A percentile compares a stretch with the other conserved stretches of the same genome.
These are phyloP conservation scores for Xyrichtys novacula DNA, from an alignment of 2,797 vertebrate species.

Conservation along the genomic window DNA sequence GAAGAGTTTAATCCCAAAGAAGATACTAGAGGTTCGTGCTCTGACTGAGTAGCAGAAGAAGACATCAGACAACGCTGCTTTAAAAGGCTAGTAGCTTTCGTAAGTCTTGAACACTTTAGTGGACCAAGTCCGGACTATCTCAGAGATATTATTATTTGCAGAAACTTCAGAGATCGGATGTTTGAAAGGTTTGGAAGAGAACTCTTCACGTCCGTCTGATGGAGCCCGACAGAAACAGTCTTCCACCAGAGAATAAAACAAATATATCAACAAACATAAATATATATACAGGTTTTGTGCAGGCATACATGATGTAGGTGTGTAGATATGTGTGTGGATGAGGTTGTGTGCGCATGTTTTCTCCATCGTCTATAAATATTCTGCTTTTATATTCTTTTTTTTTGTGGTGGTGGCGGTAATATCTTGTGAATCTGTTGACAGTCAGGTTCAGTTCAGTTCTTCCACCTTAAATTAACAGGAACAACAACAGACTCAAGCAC, in stretches of 20 bases:
- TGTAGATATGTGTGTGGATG: constrained; percentile 59
- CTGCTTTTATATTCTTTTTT: constrained; percentile 56
- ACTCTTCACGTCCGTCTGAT: constrained; percentile 58
- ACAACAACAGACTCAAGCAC: constrained; percentile 85
- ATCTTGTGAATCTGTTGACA: constrained; percentile 43
- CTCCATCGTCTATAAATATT: constrained; percentile 81
- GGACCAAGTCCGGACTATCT: too few relatives aligned
- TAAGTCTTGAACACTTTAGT: too few relatives aligned
- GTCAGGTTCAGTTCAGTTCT: too few relatives aligned
- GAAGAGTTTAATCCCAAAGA: constrained; percentile 29
- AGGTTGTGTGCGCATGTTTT: constrained; percentile 43
- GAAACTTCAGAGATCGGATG: constrained; percentile 28
- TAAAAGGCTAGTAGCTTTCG: constrained; percentile 37
- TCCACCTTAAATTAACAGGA: constrained; percentile 45
- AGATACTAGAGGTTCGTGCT: constrained; percentile 13
- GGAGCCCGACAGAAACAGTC: constrained; percentile 37
- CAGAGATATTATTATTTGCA: too few relatives aligned
- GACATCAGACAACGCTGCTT: constrained; percentile 28
- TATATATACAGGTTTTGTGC: constrained; percentile 86
- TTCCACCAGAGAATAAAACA: constrained; percentile 61
- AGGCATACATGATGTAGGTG: constrained; percentile 70
- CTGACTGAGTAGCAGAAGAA: constrained; percentile 18
- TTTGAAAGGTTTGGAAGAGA: constrained; percentile 52
- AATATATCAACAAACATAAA: constrained; percentile 84
- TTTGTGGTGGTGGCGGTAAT: constrained; percentile 18